Percentiles rank a stretch among this genome's conserved stretches.
These are phyloP conservation scores for Apocheima hispidaria DNA, from an alignment of 2,888 invertebrate genomes.

Conservation along the genomic window DNA sequence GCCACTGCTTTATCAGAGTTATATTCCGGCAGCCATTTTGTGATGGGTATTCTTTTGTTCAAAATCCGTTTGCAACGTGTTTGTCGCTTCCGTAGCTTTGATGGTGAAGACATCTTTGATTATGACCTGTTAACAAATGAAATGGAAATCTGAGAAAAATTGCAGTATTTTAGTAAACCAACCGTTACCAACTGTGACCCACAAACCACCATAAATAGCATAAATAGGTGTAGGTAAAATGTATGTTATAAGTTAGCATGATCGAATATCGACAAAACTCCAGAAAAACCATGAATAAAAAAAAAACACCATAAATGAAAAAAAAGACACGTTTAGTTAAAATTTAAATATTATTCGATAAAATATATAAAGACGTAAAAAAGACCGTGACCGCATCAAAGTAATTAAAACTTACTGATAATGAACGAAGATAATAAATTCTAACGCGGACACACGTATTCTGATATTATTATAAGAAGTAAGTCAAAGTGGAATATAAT, in stretches of 20 bases:
- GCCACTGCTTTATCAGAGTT: constrained; percentile 91
- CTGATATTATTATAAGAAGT: constrained; percentile 34
- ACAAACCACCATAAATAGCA: too few relatives aligned
- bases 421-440: constrained; percentile 29
- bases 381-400: constrained; percentile 16
- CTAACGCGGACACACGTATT: constrained; percentile 37
- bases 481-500: constrained; percentile 30
- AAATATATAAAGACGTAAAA: constrained; percentile 7
- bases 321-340: too few relatives aligned
- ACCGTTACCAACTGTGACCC: too few relatives aligned
- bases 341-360: not conserved
- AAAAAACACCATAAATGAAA: too few relatives aligned
- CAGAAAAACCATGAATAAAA: too few relatives aligned
- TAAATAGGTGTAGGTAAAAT: too few relatives aligned
- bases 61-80: constrained; percentile 70
- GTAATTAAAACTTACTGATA: constrained; percentile 27
- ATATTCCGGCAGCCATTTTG: constrained; percentile 92
- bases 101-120: constrained; percentile 74
- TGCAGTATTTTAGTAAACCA: not conserved
- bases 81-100: constrained; percentile 76
- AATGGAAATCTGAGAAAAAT: not conserved
- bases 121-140: constrained; percentile 47
- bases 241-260: too few relatives aligned
- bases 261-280: too few relatives aligned
- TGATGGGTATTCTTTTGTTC: constrained; percentile 87